Evolutionary conservation across 1,140 invertebrate genomes (phyloP).

Genomic region (Trigoniulus corallinus): DNA sequence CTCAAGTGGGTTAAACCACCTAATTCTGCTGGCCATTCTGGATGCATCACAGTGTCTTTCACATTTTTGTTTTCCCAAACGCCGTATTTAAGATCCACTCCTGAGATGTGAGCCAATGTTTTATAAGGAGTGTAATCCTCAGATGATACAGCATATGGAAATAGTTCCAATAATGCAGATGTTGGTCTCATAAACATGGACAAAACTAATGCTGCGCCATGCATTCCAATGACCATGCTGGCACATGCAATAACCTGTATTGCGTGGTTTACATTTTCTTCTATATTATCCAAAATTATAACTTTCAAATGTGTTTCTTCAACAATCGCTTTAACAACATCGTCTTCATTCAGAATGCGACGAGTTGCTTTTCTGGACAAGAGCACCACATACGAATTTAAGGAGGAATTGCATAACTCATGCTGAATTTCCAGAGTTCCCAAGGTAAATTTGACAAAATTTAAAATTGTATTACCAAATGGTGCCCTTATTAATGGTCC

Average conservation of each 20-base stretch:
- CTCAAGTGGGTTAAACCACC: slow-evolving; percentile 27
- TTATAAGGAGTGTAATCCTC: slow-evolving; percentile 30
- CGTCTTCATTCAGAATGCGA: slow-evolving; percentile 27
- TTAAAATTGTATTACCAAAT: not conserved
- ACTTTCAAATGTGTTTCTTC: slow-evolving; percentile 18
- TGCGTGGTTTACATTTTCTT: slow-evolving; percentile 20
- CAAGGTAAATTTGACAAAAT: slow-evolving; percentile 10
- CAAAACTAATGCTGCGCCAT: slow-evolving; percentile 18
- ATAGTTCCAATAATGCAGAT: slow-evolving; percentile 18
- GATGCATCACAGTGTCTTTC: slow-evolving; percentile 22
- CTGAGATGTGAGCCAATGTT: slow-evolving; percentile 22
- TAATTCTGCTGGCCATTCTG: slow-evolving; percentile 20
- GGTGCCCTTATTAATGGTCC: slow-evolving; percentile 16
- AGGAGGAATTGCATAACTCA: not conserved
- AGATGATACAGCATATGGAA: slow-evolving; percentile 24
- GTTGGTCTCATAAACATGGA: slow-evolving; percentile 16
- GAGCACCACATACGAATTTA: slow-evolving; percentile 14
- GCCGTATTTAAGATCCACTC: slow-evolving; percentile 23
- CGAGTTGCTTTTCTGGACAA: slow-evolving; percentile 25
- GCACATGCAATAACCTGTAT: slow-evolving; percentile 20
- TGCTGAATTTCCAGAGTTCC: not conserved
- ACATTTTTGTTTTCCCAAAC: slow-evolving; percentile 24
- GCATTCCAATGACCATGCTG: slow-evolving; percentile 21
- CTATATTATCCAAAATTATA: slow-evolving; percentile 16
- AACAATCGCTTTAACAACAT: slow-evolving; percentile 20